phyloP scores from a whole-genome alignment of 2,888 invertebrate species.

The Drosophila trichaetosa region DNA sequence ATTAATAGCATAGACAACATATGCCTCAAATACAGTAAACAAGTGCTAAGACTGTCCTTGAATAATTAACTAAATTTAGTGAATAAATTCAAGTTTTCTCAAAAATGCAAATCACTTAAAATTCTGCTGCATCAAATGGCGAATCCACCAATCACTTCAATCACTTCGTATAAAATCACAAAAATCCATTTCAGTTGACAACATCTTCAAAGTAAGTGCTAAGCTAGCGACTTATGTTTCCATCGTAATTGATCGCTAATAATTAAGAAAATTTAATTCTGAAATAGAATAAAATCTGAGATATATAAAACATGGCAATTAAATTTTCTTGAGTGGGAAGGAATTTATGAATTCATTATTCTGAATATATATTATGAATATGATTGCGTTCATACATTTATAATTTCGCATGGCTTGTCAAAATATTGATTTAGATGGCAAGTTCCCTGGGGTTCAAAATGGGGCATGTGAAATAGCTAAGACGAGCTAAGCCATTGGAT shows the following conservation, averaged over 20 bases:
- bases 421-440: slow-evolving; percentile 2
- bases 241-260: background rate
- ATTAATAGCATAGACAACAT: slow-evolving; percentile 70
- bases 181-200: background rate
- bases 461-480: background rate
- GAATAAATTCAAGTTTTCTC: background rate
- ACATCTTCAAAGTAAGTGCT: background rate
- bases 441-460: background rate
- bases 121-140: background rate
- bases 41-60: slow-evolving; percentile 5
- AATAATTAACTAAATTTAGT: background rate
- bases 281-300: background rate
- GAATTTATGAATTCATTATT: background rate
- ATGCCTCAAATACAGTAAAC: slow-evolving; percentile 36
- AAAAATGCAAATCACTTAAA: background rate
- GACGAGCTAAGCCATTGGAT: background rate
- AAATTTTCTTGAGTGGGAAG: background rate
- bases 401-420: background rate
- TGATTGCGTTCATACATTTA: background rate
- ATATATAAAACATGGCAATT: rapidly evolving
- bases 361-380: background rate
- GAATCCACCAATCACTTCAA: background rate
- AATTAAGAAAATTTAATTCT: background rate
- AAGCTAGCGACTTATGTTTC: background rate
- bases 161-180: background rate